Base-by-base conservation (phyloP, 2,113 vertebrate species). In the sheep (Ovis aries) region DNA sequence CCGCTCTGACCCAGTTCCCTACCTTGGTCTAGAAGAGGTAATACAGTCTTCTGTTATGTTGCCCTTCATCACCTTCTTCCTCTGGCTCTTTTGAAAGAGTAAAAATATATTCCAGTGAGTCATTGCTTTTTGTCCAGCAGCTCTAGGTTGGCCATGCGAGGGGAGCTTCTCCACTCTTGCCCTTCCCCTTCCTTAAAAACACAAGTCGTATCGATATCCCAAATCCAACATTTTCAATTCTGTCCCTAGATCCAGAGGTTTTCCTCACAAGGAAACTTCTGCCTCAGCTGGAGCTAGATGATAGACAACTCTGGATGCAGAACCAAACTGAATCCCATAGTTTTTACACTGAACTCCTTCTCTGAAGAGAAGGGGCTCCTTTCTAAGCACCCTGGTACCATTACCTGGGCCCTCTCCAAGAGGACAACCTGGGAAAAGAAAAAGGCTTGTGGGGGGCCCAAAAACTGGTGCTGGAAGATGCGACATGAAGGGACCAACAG, bases 51-150 rank as follows among this genome's bases (percentile, higher is more conserved):
- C 31, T 3, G 5, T 48, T 81, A 40, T 45, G 53, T 67, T 86
- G 6, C 53, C 94, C 53, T 88, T 77, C 36, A 71, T 62, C 83
- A 78, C 25, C 33, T 91, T 86, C 67, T 88, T 59, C 83, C 87
- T 96, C 82, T 90, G 64, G 43, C 43, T 96, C 52, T 95, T 89
- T 62, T 21, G 23, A 91, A 90, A 95, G 29, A 94, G 62, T 25
- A 87, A 90, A 96, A 94, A 92, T 13, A n/a, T 25, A 90, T 55
- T 12, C 31, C 85, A 86, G 11, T 10, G 71, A 96, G 60, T 87
- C 87, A 91, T 8, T 84, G 77, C 33, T 95, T 94, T 86, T 14
- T 64, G 50, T 55, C 81, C 52, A 86, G 43, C 23, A 74, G 52
- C 48, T 57, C 36, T 59, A 89, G 74, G 74, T 53, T 94, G 57